These are phyloP conservation scores for Trachelus tabidus DNA, from an alignment of 2,888 invertebrate species.

Conservation along the genomic window DNA sequence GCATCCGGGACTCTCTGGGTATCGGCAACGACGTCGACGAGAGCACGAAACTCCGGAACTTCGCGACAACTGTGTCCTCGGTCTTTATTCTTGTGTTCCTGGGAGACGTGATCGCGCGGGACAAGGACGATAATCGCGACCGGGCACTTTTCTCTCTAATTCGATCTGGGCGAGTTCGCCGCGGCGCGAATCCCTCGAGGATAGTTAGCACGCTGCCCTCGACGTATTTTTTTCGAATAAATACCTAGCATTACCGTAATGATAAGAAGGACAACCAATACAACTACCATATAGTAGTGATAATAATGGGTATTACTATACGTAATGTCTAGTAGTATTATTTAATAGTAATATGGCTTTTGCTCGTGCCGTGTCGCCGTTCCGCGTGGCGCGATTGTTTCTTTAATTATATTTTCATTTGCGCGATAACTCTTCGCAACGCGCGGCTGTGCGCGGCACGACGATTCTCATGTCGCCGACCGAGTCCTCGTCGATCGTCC, in stretches of 20 bases:
- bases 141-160: conserved; percentile 1
- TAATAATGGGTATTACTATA: conserved; percentile 59
- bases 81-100: not conserved
- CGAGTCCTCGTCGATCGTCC: conserved; percentile 1
- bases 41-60: not conserved
- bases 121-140: not conserved
- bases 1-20: not conserved
- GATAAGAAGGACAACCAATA: conserved; percentile 58
- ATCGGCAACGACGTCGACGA: not conserved
- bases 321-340: conserved; percentile 58
- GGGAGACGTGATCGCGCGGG: not conserved
- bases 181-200: conserved; percentile 35
- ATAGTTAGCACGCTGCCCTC: conserved; percentile 50
- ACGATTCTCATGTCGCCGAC: conserved; percentile 23
- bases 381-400: conserved; percentile 21
- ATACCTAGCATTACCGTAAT: conserved; percentile 54
- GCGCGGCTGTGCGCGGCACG: conserved; percentile 30
- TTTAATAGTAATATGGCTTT: conserved; percentile 29
- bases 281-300: conserved; percentile 56
- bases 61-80: not conserved
- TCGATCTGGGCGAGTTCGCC: conserved; percentile 11
- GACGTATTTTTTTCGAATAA: conserved; percentile 51
- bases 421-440: conserved; percentile 28
- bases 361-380: conserved; percentile 18
- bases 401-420: conserved; percentile 30